phyloP scores from a whole-genome alignment of 2,797 vertebrate species.

The Steatocranus sp. region DNA sequence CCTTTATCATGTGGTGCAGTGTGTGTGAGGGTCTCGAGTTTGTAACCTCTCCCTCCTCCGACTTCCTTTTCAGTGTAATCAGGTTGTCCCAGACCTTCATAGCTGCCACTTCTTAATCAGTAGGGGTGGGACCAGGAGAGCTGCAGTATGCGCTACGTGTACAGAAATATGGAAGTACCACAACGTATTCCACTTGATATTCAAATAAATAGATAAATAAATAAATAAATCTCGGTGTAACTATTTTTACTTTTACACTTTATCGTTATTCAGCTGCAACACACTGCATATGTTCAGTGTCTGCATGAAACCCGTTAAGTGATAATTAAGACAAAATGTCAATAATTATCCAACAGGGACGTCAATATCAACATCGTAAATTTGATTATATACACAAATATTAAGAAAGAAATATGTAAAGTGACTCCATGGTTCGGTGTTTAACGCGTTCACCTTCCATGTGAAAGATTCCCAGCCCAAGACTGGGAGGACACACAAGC shows the following conservation, averaged over 20 bases:
- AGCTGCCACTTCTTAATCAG: constrained; percentile 54
- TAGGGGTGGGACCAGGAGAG: constrained; percentile 18
- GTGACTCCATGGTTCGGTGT: neutral
- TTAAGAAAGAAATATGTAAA: neutral
- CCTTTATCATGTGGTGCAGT: constrained; percentile 65
- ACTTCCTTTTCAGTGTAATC: constrained; percentile 77
- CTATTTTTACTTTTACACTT: neutral
- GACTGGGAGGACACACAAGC: neutral
- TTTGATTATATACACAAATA: neutral
- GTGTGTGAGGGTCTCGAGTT: constrained; percentile 46
- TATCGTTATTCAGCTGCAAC: neutral
- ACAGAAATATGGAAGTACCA: neutral
- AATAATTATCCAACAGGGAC: neutral
- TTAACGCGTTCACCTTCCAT: neutral
- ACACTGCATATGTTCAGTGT: neutral
- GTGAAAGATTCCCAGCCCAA: neutral
- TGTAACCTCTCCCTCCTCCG: constrained; percentile 69
- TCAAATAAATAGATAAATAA: neutral
- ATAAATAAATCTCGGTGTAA: neutral
- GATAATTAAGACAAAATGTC: neutral
- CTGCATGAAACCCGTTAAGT: neutral
- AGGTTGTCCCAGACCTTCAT: constrained; percentile 64
- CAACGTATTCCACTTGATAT: neutral
- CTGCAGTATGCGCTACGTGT: neutral
- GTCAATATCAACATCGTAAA: neutral